phyloP scores from a whole-genome alignment of 2,797 vertebrate genomes.

The Coreius guichenoti region DNA sequence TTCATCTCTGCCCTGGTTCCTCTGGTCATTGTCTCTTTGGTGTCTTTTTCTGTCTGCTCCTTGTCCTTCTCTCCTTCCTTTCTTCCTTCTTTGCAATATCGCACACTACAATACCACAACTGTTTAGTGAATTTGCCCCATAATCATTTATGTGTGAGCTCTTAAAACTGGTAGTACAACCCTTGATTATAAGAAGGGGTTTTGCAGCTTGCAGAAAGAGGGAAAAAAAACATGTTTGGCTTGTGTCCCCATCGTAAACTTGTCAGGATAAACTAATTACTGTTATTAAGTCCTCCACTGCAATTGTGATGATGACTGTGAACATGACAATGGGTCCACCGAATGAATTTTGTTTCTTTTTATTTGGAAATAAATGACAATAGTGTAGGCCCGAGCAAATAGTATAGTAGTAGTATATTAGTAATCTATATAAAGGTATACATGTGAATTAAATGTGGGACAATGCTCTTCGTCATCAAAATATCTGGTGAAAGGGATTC shows the following conservation, averaged over 20 bases:
- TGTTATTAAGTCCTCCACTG: conserved; percentile 54
- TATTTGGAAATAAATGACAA: not conserved
- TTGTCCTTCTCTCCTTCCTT: not conserved
- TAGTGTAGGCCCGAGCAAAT: not conserved
- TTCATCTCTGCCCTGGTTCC: not conserved
- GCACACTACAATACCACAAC: not conserved
- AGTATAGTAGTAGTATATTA: too few species aligned
- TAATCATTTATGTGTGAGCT: not conserved
- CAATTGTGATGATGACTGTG: conserved; percentile 32
- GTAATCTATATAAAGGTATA: not conserved
- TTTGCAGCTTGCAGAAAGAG: not conserved
- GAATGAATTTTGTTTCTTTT: conserved; percentile 30
- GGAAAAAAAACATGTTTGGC: not conserved
- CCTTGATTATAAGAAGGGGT: not conserved
- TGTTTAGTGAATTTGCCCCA: not conserved
- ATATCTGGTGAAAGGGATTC: not conserved
- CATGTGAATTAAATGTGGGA: not conserved
- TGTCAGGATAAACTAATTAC: conserved; percentile 54
- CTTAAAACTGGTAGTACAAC: conserved; percentile 22
- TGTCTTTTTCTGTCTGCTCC: not conserved
- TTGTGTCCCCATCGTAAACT: conserved; percentile 24
- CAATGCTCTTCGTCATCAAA: not conserved
- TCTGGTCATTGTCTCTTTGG: not conserved
- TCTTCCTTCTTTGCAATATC: not conserved
- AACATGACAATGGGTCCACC: conserved; percentile 26